A percentile compares a stretch with the other conserved stretches of the same genome.
Conservation (phyloP, 2,113 vertebrate species). For the Anser brachyrhynchus region DNA sequence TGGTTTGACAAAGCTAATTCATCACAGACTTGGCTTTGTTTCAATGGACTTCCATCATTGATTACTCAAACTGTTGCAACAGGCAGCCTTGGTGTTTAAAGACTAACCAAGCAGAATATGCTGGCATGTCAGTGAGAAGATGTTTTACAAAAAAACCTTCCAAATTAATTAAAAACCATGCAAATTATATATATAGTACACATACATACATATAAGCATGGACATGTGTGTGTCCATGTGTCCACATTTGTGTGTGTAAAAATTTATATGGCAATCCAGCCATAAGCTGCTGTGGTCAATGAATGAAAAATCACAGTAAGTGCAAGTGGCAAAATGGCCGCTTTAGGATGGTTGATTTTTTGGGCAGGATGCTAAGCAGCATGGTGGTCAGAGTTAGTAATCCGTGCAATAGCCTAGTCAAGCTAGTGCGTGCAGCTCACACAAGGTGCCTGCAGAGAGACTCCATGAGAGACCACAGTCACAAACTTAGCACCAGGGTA, state of each 20-base stretch:
- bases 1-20: neutral
- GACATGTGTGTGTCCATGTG: no score
- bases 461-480: neutral
- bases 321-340: neutral
- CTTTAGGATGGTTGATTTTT: neutral
- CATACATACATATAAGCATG: neutral
- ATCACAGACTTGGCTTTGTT: neutral
- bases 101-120: neutral
- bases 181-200: neutral
- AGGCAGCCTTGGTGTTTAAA: neutral
- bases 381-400: neutral
- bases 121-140: neutral
- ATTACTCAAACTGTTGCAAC: neutral
- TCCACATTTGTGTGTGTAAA: neutral
- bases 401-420: neutral
- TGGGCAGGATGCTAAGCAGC: neutral
- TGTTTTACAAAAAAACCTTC: neutral
- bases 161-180: conserved; percentile 5
- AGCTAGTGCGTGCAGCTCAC: neutral
- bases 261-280: neutral
- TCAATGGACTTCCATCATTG: neutral
- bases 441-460: neutral
- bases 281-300: neutral
- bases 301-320: neutral
- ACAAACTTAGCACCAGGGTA: neutral